phyloP scores from a whole-genome alignment of 2,888 invertebrate genomes.

The Saturnia pavonia region DNA sequence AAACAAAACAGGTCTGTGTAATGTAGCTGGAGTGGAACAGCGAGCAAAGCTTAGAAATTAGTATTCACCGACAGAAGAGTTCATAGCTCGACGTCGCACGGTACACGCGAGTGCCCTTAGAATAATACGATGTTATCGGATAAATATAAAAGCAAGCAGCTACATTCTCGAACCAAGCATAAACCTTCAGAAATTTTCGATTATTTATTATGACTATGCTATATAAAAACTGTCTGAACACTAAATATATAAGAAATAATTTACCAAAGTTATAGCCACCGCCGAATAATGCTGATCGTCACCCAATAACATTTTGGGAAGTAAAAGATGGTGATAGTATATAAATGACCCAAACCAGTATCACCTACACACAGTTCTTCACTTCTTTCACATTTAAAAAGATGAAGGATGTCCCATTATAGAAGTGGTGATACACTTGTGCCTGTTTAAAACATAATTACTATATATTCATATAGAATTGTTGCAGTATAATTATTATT shows the following conservation, averaged over 20 bases:
- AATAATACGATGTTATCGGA: constrained; percentile 24
- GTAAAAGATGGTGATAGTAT: background rate
- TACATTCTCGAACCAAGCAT: background rate
- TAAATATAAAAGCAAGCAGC: constrained; percentile 7
- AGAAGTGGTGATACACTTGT: too few species aligned
- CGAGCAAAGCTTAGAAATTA: constrained; percentile 45
- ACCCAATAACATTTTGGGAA: background rate
- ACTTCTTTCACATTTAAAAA: too few species aligned
- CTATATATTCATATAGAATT: too few species aligned
- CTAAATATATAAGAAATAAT: background rate
- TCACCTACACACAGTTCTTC: too few species aligned
- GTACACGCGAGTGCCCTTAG: constrained; percentile 18
- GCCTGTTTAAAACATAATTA: too few species aligned
- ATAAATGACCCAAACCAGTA: background rate
- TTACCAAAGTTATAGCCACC: background rate
- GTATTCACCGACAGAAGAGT: constrained; percentile 53
- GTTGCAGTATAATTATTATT: too few species aligned
- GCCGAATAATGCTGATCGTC: background rate
- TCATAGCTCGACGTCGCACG: constrained; percentile 28
- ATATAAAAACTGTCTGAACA: background rate
- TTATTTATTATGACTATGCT: background rate
- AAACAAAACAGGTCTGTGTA: constrained; percentile 17
- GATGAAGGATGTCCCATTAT: too few species aligned
- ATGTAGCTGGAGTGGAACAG: constrained; percentile 23
- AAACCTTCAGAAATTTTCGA: background rate